phyloP scores from a whole-genome alignment of 2,113 vertebrate species.

The Okapia johnstoni region DNA sequence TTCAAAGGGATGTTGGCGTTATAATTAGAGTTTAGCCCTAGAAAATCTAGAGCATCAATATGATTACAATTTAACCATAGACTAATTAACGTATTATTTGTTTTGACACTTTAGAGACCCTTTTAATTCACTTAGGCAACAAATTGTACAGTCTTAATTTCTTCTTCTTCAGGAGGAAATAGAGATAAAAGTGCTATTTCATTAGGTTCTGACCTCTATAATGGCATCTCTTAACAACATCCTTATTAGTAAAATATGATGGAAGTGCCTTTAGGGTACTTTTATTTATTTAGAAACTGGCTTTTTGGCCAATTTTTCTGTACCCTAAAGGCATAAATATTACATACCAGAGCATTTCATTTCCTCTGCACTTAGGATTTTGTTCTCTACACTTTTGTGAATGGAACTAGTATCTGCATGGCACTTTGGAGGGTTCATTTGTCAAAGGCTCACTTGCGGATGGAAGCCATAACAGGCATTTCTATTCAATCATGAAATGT shows the following conservation, averaged over 20 bases:
- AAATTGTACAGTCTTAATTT: conserved; percentile 23
- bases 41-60: conserved; percentile 8
- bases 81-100: conserved; percentile 57
- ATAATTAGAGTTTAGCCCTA: conserved; percentile 24
- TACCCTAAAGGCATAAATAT: conserved; percentile 53
- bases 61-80: background rate
- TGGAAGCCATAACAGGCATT: background rate
- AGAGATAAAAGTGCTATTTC: conserved; percentile 22
- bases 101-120: background rate
- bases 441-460: conserved; percentile 17
- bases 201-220: conserved; percentile 27
- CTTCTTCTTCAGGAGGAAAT: background rate
- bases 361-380: conserved; percentile 16
- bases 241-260: conserved; percentile 61
- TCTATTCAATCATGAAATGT: conserved; percentile 2
- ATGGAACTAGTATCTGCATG: background rate
- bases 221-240: background rate
- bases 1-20: background rate
- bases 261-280: conserved; percentile 41
- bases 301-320: conserved; percentile 53
- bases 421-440: conserved; percentile 51
- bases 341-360: conserved; percentile 53
- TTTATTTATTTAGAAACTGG: conserved; percentile 69
- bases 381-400: background rate
- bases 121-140: conserved; percentile 10